Evolutionary conservation across 1,140 invertebrate genomes (phyloP).

Genomic region (Drosophila littoralis): DNA sequence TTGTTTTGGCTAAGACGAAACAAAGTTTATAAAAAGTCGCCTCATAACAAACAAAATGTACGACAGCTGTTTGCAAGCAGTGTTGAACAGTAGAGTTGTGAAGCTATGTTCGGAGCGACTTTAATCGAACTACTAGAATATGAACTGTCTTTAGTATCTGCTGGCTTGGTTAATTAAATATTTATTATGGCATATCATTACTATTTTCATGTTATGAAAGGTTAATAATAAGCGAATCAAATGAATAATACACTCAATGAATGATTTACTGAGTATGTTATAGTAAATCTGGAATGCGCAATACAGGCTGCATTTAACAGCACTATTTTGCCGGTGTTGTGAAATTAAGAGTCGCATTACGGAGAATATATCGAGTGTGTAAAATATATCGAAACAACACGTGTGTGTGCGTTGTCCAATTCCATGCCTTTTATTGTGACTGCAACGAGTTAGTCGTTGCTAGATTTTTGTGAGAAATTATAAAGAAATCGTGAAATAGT

Average conservation of each 20-base stretch:
- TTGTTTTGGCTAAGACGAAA: slow-evolving; percentile 1
- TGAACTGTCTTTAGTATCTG: neutral
- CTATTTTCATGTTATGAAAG: too few species aligned
- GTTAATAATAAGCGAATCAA: too few species aligned
- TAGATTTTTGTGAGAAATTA: slow-evolving; percentile 29
- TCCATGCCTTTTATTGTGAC: slow-evolving; percentile 53
- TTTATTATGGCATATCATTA: neutral
- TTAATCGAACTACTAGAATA: neutral
- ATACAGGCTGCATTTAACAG: neutral
- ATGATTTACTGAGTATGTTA: neutral
- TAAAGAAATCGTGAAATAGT: slow-evolving; percentile 14
- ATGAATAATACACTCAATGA: neutral
- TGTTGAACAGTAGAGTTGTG: slow-evolving; percentile 23
- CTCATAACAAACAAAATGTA: slow-evolving; percentile 51
- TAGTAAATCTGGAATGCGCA: neutral
- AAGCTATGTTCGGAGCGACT: neutral
- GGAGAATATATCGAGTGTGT: slow-evolving; percentile 13
- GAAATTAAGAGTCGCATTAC: slow-evolving; percentile 15
- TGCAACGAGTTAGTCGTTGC: slow-evolving; percentile 33
- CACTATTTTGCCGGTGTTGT: slow-evolving; percentile 12
- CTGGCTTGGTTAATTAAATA: neutral
- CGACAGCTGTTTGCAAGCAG: slow-evolving; percentile 40
- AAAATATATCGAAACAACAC: slow-evolving; percentile 45
- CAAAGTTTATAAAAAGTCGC: slow-evolving; percentile 15
- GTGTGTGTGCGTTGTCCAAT: slow-evolving; percentile 47